A percentile compares a stretch with the other conserved stretches of the same genome.
Evolutionary conservation across 2,113 vertebrate genomes (phyloP).

Genomic region (Nothoprocta pentlandii): DNA sequence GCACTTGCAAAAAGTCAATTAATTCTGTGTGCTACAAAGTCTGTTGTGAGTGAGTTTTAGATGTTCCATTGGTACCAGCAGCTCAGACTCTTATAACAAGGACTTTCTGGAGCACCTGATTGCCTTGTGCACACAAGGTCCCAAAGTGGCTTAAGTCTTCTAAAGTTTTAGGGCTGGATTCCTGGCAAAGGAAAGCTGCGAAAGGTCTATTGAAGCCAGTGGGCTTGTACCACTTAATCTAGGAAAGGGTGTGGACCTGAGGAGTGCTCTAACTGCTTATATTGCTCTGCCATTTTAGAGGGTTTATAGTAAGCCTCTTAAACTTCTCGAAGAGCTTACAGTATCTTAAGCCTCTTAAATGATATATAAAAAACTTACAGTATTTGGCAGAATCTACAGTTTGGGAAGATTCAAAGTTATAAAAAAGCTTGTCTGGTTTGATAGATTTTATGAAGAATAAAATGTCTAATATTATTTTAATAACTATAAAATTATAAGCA

Average conservation of each 20-base stretch:
- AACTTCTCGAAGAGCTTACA: conserved; percentile 60
- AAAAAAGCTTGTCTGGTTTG: conserved; percentile 15
- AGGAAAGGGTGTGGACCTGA: not conserved
- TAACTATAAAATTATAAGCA: conserved; percentile 33
- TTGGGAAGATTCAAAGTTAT: conserved; percentile 41
- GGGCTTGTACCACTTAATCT: conserved; percentile 10
- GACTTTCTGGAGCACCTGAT: conserved; percentile 14
- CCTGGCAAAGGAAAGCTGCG: not conserved
- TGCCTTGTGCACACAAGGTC: not conserved
- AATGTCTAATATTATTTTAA: conserved; percentile 3
- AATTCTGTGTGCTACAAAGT: accelerated
- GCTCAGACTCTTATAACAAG: conserved; percentile 35
- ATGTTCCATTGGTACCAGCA: accelerated
- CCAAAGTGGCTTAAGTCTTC: conserved; percentile 51
- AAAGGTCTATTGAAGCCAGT: not conserved
- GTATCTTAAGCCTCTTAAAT: conserved; percentile 66
- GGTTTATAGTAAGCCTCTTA: conserved; percentile 70
- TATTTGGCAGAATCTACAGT: conserved; percentile 57
- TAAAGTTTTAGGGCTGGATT: conserved; percentile 29
- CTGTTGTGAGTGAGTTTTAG: not conserved
- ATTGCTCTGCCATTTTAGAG: conserved; percentile 66
- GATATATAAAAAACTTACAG: conserved; percentile 25
- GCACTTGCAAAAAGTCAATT: not conserved
- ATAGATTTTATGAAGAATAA: conserved; percentile 38
- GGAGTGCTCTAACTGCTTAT: conserved; percentile 31